Percentiles rank a stretch among this genome's conserved stretches.
phyloP scores from a whole-genome alignment of 2,888 invertebrate species.

The Melinopterus prodromus region DNA sequence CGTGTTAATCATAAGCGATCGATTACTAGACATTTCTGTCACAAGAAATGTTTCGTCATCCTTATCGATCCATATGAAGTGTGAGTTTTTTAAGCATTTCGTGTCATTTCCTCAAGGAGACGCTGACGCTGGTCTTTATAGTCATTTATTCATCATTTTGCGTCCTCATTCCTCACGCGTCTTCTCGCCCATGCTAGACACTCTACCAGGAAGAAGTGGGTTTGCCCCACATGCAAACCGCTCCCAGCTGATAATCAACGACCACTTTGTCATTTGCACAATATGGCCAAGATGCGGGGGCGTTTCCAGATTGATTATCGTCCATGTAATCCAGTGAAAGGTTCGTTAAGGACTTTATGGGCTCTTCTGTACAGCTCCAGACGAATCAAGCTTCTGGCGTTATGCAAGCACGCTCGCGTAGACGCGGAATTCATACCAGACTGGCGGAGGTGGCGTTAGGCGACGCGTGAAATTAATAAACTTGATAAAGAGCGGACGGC shows the following conservation, averaged over 20 bases:
- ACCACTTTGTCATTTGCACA: neutral
- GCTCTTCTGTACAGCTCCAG: neutral
- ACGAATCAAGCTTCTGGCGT: neutral
- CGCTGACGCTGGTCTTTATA: too few relatives aligned
- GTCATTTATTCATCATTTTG: too few relatives aligned
- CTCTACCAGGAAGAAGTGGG: neutral
- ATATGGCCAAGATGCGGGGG: neutral
- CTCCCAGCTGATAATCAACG: neutral
- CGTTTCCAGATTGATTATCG: neutral
- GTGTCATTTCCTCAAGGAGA: too few relatives aligned
- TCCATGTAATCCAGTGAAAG: neutral
- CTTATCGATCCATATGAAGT: too few relatives aligned
- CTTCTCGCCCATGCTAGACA: neutral
- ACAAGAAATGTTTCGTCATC: too few relatives aligned
- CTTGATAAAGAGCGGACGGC: neutral
- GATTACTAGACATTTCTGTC: too few relatives aligned
- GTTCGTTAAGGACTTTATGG: neutral
- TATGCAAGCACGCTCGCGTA: neutral
- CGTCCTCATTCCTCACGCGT: too few relatives aligned
- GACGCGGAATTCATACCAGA: neutral
- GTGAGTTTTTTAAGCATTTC: too few relatives aligned
- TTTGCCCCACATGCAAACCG: neutral
- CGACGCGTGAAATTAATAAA: neutral
- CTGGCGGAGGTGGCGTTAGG: neutral
- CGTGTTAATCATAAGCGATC: too few relatives aligned